These are phyloP conservation scores for Probosciger aterrimus DNA, from an alignment of 2,113 vertebrate species.

Conservation along the genomic window DNA sequence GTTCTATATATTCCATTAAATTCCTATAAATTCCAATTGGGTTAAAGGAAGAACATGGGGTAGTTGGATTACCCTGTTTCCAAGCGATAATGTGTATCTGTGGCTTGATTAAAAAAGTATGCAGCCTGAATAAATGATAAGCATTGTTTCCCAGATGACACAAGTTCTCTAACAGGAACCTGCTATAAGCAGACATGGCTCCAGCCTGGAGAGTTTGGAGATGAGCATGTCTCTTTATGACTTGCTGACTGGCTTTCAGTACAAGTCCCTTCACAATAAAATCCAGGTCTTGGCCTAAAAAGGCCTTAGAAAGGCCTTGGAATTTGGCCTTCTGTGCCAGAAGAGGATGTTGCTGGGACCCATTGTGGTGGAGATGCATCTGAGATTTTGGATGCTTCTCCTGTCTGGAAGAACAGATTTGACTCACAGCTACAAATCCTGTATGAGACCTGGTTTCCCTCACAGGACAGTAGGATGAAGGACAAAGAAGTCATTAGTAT, in stretches of 20 bases:
- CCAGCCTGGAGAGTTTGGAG: not conserved
- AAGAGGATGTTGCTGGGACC: not conserved
- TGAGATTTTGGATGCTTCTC: not conserved
- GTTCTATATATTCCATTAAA: not conserved
- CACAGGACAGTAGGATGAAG: not conserved
- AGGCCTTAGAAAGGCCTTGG: not conserved
- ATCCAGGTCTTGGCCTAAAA: not conserved
- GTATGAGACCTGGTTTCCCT: not conserved
- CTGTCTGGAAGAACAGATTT: not conserved
- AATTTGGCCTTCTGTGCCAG: not conserved
- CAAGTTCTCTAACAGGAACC: not conserved
- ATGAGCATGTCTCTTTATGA: not conserved
- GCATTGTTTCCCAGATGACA: not conserved
- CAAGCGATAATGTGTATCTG: not conserved
- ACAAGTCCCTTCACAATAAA: not conserved
- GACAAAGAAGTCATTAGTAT: not conserved
- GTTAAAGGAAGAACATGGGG: not conserved
- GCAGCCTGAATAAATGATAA: not conserved
- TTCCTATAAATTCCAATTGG: not conserved
- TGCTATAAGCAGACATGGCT: not conserved
- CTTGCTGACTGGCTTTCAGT: not conserved
- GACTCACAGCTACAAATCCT: not conserved
- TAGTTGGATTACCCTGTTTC: not conserved
- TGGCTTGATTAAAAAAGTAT: not conserved
- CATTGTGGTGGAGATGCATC: not conserved